These are phyloP conservation scores for Beris chalybata DNA, from an alignment of 2,888 invertebrate genomes.

Conservation along the genomic window DNA sequence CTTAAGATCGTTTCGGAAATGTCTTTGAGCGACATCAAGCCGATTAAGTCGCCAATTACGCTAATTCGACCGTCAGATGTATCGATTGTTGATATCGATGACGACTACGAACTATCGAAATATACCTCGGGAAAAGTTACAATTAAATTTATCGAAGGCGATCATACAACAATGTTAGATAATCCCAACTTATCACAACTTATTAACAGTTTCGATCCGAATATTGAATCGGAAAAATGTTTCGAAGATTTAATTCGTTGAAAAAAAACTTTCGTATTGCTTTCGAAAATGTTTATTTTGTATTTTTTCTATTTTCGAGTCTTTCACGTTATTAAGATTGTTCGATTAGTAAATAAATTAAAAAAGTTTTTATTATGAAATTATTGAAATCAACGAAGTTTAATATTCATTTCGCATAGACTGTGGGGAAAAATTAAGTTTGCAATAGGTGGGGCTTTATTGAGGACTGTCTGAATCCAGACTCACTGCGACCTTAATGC, in stretches of 20 bases:
- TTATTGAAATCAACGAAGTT: too few species aligned
- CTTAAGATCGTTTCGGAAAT: slow-evolving; percentile 60
- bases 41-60: slow-evolving; percentile 62
- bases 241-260: slow-evolving; percentile 18
- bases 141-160: slow-evolving; percentile 70
- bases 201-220: slow-evolving; percentile 60
- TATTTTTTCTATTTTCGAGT: too few species aligned
- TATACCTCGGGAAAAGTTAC: slow-evolving; percentile 62
- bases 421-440: too few species aligned
- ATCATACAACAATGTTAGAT: slow-evolving; percentile 70
- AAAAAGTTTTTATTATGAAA: too few species aligned
- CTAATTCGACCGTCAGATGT: slow-evolving; percentile 67
- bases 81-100: slow-evolving; percentile 59
- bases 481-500: too few species aligned
- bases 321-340: too few species aligned
- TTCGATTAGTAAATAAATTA: too few species aligned
- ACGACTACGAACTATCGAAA: slow-evolving; percentile 68
- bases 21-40: slow-evolving; percentile 56
- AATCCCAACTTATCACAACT: slow-evolving; percentile 65
- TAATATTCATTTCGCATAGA: too few species aligned
- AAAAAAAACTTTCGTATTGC: too few species aligned
- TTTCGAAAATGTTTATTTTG: too few species aligned
- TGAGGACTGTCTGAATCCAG: too few species aligned
- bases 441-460: too few species aligned
- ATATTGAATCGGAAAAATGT: slow-evolving; percentile 34